phyloP scores from a whole-genome alignment of 2,113 vertebrate species.

The Pungitius pungitius region DNA sequence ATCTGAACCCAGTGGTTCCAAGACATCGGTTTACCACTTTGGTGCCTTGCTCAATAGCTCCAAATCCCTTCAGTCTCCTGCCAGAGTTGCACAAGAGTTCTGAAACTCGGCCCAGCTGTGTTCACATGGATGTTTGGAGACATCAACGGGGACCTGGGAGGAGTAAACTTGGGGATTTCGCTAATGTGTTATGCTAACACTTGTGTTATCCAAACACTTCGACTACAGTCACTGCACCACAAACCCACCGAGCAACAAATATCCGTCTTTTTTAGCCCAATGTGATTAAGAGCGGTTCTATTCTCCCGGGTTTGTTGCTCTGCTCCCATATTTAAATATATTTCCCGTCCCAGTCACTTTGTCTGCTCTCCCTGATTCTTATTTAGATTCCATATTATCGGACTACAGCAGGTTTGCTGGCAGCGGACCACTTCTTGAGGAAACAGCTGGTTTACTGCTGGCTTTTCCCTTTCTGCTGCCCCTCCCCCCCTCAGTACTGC shows the following conservation, averaged over 20 bases:
- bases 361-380: neutral
- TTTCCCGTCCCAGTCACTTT: neutral
- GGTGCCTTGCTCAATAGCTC: neutral
- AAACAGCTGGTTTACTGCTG: constrained; percentile 63
- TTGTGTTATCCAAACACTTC: too few relatives aligned
- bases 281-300: constrained; percentile 8
- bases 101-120: constrained; percentile 25
- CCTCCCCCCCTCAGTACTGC: constrained; percentile 34
- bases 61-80: constrained; percentile 2
- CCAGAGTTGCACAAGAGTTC: neutral
- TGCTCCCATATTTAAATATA: neutral
- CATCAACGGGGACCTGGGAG: neutral
- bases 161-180: neutral
- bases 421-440: constrained; percentile 31
- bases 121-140: neutral
- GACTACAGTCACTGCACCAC: neutral
- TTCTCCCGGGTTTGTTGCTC: neutral
- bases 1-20: neutral
- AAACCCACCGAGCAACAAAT: neutral
- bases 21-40: neutral
- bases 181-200: too few relatives aligned
- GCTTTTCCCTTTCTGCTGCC: constrained; percentile 25
- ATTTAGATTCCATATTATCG: constrained; percentile 11
- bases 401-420: constrained; percentile 38
- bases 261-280: constrained; percentile 21